phyloP scores from a whole-genome alignment of 2,888 invertebrate genomes.

The Zygothrica quintamaculata region DNA sequence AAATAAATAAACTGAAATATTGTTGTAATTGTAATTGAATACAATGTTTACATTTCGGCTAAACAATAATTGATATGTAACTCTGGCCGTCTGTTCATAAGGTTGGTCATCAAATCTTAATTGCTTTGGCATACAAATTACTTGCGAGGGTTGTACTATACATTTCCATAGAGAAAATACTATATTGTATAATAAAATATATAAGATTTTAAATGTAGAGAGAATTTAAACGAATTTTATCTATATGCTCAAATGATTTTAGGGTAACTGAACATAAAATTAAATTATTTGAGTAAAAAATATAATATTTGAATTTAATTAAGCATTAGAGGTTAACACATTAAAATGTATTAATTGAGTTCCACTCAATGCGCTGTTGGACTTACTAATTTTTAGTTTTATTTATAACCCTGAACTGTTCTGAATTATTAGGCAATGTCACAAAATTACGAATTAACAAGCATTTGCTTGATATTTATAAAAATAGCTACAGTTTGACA shows the following conservation, averaged over 20 bases:
- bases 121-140: constrained; percentile 37
- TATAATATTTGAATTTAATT: too few relatives aligned
- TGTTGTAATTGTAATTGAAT: constrained; percentile 27
- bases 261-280: too few relatives aligned
- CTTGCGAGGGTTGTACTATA: constrained; percentile 26
- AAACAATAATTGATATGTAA: constrained; percentile 49
- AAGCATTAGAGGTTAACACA: too few relatives aligned
- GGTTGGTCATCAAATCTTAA: constrained; percentile 55
- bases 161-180: too few relatives aligned
- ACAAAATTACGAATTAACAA: constrained; percentile 31
- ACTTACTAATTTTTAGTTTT: constrained; percentile 24
- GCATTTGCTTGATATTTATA: constrained; percentile 4
- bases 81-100: constrained; percentile 24
- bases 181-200: neutral
- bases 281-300: too few relatives aligned
- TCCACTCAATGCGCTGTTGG: constrained; percentile 15
- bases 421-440: constrained; percentile 20
- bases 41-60: constrained; percentile 35
- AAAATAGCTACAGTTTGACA: constrained; percentile 27
- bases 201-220: neutral
- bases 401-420: constrained; percentile 13
- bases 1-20: neutral
- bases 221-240: too few relatives aligned
- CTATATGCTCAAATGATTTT: too few relatives aligned
- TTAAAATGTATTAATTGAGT: constrained; percentile 11